Conservation (phyloP, 2,797 vertebrate genomes). For the Urosaurus nigricauda region DNA sequence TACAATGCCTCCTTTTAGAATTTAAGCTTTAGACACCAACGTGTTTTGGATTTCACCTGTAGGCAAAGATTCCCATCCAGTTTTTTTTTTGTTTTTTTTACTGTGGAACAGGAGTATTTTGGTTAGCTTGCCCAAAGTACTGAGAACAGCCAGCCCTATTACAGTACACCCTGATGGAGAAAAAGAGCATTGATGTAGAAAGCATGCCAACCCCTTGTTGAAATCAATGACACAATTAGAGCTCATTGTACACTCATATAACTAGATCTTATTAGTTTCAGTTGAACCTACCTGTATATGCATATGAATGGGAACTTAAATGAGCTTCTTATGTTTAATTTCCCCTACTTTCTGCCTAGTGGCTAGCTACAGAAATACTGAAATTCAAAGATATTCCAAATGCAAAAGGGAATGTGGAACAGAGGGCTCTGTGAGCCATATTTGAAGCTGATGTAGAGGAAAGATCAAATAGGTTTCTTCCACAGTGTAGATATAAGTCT, state of each 20-base stretch:
- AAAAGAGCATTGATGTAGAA: background rate
- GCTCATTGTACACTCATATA: background rate
- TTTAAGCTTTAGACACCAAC: background rate
- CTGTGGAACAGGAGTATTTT: background rate
- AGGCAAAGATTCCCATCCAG: background rate
- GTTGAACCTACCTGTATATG: background rate
- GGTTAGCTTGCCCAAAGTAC: background rate
- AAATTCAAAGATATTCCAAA: background rate
- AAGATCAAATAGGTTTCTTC: constrained; percentile 5
- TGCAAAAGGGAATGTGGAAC: background rate
- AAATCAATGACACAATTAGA: background rate
- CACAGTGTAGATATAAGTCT: background rate
- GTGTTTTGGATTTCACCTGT: background rate
- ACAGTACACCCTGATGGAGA: background rate
- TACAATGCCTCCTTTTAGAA: background rate
- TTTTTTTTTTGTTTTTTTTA: constrained; percentile 11
- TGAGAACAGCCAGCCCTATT: background rate
- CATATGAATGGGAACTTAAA: background rate
- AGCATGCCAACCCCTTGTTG: background rate
- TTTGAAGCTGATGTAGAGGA: background rate
- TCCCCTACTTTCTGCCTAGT: background rate
- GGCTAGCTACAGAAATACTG: background rate
- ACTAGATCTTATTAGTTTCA: background rate
- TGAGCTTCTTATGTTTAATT: background rate
- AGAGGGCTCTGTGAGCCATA: background rate